Evolutionary conservation across 2,888 invertebrate species (phyloP), one percentile per base, ranked within the genome.

Genomic region (Andrena bucephala): DNA sequence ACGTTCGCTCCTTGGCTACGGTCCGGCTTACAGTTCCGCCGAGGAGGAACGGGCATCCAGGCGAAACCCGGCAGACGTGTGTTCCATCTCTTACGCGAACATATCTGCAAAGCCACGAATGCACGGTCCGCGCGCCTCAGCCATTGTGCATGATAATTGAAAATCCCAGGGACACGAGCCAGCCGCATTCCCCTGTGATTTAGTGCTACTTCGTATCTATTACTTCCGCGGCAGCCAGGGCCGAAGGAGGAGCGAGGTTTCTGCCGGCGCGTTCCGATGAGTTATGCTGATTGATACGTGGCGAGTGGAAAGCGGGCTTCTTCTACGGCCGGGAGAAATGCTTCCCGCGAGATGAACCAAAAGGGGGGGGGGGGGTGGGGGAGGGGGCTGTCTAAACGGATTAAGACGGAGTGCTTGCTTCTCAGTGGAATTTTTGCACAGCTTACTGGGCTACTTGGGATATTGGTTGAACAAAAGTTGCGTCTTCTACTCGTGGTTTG

Each of bases 141-240:
- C 85, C 82, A 89, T 91, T 90, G 90, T 90, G 88, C 84, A 88
- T 87, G 88, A 89, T 91, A 91, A 91, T 91, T 91, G 91, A 91
- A 91, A 91, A 90, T 89, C 82, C 85, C 81, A 82, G 77, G 87
- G 77, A 82, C 75, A 81, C 83, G 85, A 75, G 79, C 84, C 73
- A 77, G 83, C 73, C 77, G 66, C 70, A 80, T 84, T 81, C 62
- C 65, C 74, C 52, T 42, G 73, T 87, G 87, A 87, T 87, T 85
- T 88, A 87, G 86, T 74, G 73, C 86, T 79, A 85, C 85, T 79
- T 80, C 81, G 71, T 74, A 85, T 85, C 83, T 82, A 82, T 82
- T 83, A 83, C 73, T 77, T 83, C 69, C 77, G 73, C 59, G 77
- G 62, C 66, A 57, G 24, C 57, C 57, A 24, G 20, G 24, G 8